Conservation (phyloP, 2,113 vertebrate genomes). For the Montifringilla adamsi region DNA sequence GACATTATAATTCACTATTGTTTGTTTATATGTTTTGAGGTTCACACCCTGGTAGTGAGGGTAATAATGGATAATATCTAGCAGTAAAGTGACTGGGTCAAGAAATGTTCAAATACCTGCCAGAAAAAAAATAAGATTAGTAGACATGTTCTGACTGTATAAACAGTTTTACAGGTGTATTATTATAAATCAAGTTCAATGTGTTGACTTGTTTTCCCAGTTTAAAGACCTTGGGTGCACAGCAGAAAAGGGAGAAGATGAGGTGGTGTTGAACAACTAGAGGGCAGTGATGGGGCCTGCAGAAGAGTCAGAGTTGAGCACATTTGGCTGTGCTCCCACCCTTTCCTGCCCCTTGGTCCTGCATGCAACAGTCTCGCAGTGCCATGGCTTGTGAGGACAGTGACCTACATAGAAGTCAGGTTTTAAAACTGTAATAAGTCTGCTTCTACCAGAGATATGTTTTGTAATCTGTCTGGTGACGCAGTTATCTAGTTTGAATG, state of each 20-base stretch:
- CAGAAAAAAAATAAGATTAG: not conserved
- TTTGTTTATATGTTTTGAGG: not conserved
- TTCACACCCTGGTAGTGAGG: not conserved
- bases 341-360: not conserved
- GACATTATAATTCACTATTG: not conserved
- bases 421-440: not conserved
- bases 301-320: not conserved
- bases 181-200: not conserved
- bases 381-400: not conserved
- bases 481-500: not conserved
- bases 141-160: not conserved
- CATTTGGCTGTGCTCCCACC: not conserved
- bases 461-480: conserved; percentile 16
- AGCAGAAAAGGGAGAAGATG: not conserved
- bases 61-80: conserved; percentile 8
- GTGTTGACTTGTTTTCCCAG: not conserved
- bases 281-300: not conserved
- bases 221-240: not conserved
- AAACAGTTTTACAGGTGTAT: not conserved
- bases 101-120: not conserved
- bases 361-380: not conserved
- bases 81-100: not conserved
- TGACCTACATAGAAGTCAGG: not conserved
- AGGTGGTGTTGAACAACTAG: not conserved
- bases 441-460: not conserved